Percentiles rank a stretch among this genome's conserved stretches.
phyloP scores from a whole-genome alignment of 2,888 invertebrate genomes.

The Phymatocera aterrima region DNA sequence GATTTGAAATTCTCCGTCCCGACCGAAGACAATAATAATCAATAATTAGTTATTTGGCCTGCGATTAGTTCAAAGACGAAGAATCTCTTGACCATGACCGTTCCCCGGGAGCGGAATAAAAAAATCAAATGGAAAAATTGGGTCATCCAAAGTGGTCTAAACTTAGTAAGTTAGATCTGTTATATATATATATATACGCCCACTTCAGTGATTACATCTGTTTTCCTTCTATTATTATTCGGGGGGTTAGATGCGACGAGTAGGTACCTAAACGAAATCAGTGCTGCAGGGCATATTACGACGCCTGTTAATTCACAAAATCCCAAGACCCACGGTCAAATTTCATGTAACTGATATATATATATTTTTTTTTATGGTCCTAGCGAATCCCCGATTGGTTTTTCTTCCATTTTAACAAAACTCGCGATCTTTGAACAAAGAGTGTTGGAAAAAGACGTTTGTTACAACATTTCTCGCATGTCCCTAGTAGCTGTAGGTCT shows the following conservation, averaged over 20 bases:
- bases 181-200: too few relatives aligned
- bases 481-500: too few relatives aligned
- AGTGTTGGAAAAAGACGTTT: too few relatives aligned
- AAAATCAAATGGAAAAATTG: too few relatives aligned
- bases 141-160: constrained; percentile 39
- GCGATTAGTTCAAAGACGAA: background rate
- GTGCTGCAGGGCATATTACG: background rate
- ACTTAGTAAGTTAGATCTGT: constrained; percentile 29
- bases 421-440: too few relatives aligned
- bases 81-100: constrained; percentile 34
- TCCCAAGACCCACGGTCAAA: too few relatives aligned
- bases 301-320: background rate
- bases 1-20: background rate
- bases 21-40: background rate
- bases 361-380: too few relatives aligned
- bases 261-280: background rate
- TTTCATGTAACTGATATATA: too few relatives aligned
- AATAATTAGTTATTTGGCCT: background rate
- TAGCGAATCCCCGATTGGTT: too few relatives aligned
- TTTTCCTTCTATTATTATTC: constrained; percentile 6
- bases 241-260: background rate
- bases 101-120: too few relatives aligned
- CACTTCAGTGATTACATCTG: constrained; percentile 27
- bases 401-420: too few relatives aligned
- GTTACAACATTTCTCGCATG: too few relatives aligned